Evolutionary conservation across 30 jellyfish, hydroid and myxozoan species (phyloP).

Genomic region (Cassiopea andromeda): DNA sequence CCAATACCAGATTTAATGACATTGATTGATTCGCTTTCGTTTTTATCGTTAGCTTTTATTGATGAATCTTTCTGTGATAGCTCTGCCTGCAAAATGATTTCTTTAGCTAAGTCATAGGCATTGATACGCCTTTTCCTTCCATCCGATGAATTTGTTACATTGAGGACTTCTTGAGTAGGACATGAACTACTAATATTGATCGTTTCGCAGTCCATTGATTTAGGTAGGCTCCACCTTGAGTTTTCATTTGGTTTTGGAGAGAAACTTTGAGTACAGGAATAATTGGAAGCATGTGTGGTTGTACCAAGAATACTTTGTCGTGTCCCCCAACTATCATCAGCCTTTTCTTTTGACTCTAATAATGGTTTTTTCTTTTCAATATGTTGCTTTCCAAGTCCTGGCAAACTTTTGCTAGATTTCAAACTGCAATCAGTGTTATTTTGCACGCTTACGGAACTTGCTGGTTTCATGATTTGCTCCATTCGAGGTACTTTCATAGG

Average conservation of each 20-base stretch:
- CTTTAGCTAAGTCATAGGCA: background rate
- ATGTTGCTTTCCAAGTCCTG: background rate
- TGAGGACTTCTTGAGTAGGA: background rate
- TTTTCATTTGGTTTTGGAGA: background rate
- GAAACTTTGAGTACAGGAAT: background rate
- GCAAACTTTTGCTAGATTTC: background rate
- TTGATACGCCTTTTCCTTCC: background rate
- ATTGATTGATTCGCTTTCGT: background rate
- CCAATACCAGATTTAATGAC: background rate
- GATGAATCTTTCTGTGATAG: background rate
- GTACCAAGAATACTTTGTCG: background rate
- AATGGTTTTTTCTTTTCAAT: background rate
- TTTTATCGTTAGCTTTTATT: background rate
- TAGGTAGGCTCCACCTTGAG: background rate
- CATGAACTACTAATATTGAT: background rate
- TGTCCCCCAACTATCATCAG: background rate
- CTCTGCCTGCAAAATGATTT: background rate
- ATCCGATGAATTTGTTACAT: background rate
- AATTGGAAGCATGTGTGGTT: background rate
- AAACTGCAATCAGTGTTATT: background rate
- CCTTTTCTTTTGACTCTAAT: background rate
- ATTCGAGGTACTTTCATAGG: too few species aligned
- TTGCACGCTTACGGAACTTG: too few species aligned
- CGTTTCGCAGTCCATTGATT: background rate
- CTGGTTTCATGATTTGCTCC: too few species aligned